These are phyloP conservation scores for Marmota monax DNA, from an alignment of 2,113 vertebrate genomes.

Conservation along the genomic window DNA sequence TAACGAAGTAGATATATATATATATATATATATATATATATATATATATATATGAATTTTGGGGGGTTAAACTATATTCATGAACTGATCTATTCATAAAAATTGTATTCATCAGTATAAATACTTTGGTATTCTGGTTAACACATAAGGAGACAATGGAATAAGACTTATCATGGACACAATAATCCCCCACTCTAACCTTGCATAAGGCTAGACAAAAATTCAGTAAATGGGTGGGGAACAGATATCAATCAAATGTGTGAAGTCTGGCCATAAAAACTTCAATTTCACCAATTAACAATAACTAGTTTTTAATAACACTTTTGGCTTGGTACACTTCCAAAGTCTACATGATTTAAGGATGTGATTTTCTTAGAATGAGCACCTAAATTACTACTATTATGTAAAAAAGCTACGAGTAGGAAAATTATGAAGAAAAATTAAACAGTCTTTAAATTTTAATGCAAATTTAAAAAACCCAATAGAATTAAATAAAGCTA, in stretches of 20 bases:
- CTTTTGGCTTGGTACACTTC: conserved; percentile 42
- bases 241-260: not conserved
- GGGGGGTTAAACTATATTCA: not conserved
- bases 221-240: not conserved
- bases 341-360: conserved; percentile 30
- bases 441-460: conserved; percentile 42
- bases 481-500: not conserved
- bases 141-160: not conserved
- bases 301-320: conserved; percentile 9
- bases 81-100: conserved; percentile 5
- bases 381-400: not conserved
- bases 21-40: not conserved
- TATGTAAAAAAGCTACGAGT: conserved; percentile 30
- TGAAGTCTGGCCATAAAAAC: conserved; percentile 32
- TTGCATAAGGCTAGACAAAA: conserved; percentile 19
- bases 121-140: not conserved
- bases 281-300: conserved; percentile 44
- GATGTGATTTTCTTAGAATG: not conserved
- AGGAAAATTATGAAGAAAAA: conserved; percentile 47
- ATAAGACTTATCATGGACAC: not conserved
- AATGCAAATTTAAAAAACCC: not conserved
- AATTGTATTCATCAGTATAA: not conserved
- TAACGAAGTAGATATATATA: not conserved
- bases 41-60: not conserved
- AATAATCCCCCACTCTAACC: not conserved